These are phyloP conservation scores for Anarrhichthys ocellatus DNA, from an alignment of 2,113 vertebrate species.

Conservation along the genomic window DNA sequence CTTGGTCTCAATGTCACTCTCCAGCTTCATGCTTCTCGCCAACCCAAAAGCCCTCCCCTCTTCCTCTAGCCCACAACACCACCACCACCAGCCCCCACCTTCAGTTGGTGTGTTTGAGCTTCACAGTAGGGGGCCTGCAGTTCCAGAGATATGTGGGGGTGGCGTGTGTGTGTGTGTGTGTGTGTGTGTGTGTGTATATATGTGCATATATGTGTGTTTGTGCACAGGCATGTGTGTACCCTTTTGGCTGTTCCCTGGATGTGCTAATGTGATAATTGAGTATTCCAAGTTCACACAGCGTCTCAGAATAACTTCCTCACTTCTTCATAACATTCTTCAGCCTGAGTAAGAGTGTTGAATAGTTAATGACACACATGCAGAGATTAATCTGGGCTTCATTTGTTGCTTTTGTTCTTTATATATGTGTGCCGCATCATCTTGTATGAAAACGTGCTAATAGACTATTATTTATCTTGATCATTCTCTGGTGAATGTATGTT, in stretches of 20 bases:
- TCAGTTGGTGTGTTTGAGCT: constrained; percentile 76
- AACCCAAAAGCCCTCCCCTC: constrained; percentile 46
- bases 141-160: constrained; percentile 68
- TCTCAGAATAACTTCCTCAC: constrained; percentile 69
- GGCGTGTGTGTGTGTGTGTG: constrained; percentile 55
- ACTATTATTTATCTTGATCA: neutral
- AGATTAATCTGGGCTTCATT: constrained; percentile 41
- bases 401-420: constrained; percentile 19
- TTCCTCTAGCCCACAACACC: constrained; percentile 26
- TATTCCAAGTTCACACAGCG: constrained; percentile 69
- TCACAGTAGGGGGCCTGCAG: constrained; percentile 76
- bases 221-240: constrained; percentile 45
- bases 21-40: constrained; percentile 60
- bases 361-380: constrained; percentile 45
- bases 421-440: constrained; percentile 9
- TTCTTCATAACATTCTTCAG: constrained; percentile 58
- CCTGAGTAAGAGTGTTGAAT: constrained; percentile 38
- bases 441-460: constrained; percentile 3
- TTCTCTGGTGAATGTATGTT: neutral
- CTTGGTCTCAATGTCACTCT: constrained; percentile 81
- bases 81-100: constrained; percentile 56
- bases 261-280: constrained; percentile 83
- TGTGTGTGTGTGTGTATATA: constrained; percentile 31
- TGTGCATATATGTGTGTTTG: constrained; percentile 25
- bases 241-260: constrained; percentile 71